phyloP scores from a whole-genome alignment of 1,140 invertebrate species.

The Bombus terrestris region DNA sequence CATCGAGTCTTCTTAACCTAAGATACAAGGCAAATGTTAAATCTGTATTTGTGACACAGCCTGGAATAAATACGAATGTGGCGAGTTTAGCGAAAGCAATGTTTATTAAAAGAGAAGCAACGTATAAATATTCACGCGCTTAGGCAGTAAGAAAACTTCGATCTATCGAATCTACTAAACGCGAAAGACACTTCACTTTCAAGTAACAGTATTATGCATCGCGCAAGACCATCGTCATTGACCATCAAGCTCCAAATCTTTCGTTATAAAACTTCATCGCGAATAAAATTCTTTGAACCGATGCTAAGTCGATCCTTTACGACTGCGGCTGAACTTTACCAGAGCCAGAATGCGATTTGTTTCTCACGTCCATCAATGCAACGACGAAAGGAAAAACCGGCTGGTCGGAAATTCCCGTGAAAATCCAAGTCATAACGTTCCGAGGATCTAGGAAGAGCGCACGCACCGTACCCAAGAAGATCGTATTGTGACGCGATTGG shows the following conservation, averaged over 20 bases:
- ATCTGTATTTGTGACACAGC: too few relatives aligned
- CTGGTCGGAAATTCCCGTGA: not conserved
- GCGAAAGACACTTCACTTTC: not conserved
- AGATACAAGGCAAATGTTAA: too few relatives aligned
- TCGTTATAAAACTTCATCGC: not conserved
- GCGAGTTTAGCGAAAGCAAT: too few relatives aligned
- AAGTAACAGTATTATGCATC: not conserved
- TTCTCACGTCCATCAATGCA: not conserved
- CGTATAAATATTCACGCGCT: too few relatives aligned
- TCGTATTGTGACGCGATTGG: not conserved
- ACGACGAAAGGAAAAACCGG: not conserved
- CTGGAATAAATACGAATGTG: too few relatives aligned
- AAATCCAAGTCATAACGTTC: constrained; percentile 27
- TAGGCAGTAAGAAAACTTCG: not conserved
- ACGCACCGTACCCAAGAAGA: not conserved
- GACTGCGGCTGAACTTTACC: not conserved
- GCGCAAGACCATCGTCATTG: not conserved
- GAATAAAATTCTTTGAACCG: not conserved
- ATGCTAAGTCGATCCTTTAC: not conserved
- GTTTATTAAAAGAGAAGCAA: too few relatives aligned
- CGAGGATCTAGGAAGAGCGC: constrained; percentile 42
- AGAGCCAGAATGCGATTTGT: not conserved
- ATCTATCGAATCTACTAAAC: not conserved
- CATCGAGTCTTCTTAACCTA: too few relatives aligned
- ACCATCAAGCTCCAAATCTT: too few relatives aligned